Base-by-base conservation (phyloP, 2,797 vertebrate genomes). In the Fratercula arctica region DNA sequence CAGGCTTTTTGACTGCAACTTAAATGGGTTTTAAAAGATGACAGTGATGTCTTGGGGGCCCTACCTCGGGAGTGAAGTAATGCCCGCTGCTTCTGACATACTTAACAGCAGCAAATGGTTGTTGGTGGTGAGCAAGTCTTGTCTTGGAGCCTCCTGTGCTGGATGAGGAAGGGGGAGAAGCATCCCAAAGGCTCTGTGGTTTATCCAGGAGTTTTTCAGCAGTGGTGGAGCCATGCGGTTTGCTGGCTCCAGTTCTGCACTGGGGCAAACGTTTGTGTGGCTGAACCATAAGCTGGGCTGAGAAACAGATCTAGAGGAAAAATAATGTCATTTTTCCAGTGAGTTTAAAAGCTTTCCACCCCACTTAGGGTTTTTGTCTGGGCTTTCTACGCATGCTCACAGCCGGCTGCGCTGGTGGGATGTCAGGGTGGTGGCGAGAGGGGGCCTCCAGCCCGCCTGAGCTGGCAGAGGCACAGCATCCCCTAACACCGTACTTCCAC, bases 401-500 rank as follows among this genome's bases (percentile, higher is more conserved):
- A 46, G 48, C 28, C 0, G 0, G 41, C 41, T 45, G 72, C 0
- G 0, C 9, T 45, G 87, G 25, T 5, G 3, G 33, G 10, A 11
- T 0, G 1, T 8, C 5, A 15, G 16, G 37, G 43, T 73, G 66
- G 64, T 67, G 91, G 68, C 0, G 0, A 45, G n/a, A 39, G 37
- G n/a, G 39, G 20, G 12, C 11, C 76, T 9, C 11, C 35, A 28
- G n/a, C 13, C 29, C 12, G 2, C 35, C 78, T 5, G n/a, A 37
- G 59, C 76, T 31, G 64, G 66, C 76, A 81, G 67, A 12, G 43
- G 41, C 33, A 41, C 13, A 4, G 5, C 25, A 13, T 9, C 72
- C 14, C 41, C 50, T 39, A 7, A 6, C 14, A 23, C 33, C 3
- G 5, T 13, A 1, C 56, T 61, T 46, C 68, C 50, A 26, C n/a